Evolutionary conservation across 2,888 invertebrate genomes (phyloP).

Genomic region (Caenorhabditis panamensis): DNA sequence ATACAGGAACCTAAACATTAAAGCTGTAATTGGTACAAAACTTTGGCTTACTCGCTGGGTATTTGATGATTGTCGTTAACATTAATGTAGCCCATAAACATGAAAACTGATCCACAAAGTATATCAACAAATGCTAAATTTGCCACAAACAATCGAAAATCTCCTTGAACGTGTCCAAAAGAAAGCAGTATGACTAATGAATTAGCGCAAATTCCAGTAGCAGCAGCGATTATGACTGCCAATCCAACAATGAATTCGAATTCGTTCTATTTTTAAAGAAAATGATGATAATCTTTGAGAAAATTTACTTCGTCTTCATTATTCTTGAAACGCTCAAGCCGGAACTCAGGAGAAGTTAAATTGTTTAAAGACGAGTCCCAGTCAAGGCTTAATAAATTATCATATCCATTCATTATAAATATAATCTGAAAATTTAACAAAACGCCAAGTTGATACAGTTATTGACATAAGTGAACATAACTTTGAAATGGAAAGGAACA

Average conservation of each 20-base stretch:
- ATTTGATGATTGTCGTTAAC: slow-evolving; percentile 65
- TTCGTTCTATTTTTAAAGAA: slow-evolving; percentile 43
- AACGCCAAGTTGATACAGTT: not conserved
- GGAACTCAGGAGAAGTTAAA: not conserved
- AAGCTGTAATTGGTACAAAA: not conserved
- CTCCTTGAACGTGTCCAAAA: slow-evolving; percentile 63
- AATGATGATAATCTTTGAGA: not conserved
- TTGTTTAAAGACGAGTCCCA: not conserved
- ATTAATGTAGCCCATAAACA: slow-evolving; percentile 77
- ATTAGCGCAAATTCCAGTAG: slow-evolving; percentile 62
- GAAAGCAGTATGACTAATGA: slow-evolving; percentile 59
- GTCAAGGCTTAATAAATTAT: not conserved
- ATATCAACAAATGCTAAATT: slow-evolving; percentile 76
- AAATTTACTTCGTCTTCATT: slow-evolving; percentile 16
- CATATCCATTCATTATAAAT: not conserved
- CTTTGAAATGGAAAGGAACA: slow-evolving; percentile 16
- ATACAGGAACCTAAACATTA: slow-evolving; percentile 37
- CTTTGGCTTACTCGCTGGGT: slow-evolving; percentile 53
- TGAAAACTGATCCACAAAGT: slow-evolving; percentile 71
- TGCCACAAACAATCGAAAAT: slow-evolving; percentile 73
- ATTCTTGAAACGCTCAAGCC: slow-evolving; percentile 7
- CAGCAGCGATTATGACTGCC: slow-evolving; percentile 53
- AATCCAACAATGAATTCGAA: slow-evolving; percentile 62
- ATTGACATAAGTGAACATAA: slow-evolving; percentile 26
- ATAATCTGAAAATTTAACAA: not conserved